Percentiles rank a stretch among this genome's conserved stretches.
phyloP scores from a whole-genome alignment of 2,888 invertebrate genomes.

The Scaptomyza tumidula region DNA sequence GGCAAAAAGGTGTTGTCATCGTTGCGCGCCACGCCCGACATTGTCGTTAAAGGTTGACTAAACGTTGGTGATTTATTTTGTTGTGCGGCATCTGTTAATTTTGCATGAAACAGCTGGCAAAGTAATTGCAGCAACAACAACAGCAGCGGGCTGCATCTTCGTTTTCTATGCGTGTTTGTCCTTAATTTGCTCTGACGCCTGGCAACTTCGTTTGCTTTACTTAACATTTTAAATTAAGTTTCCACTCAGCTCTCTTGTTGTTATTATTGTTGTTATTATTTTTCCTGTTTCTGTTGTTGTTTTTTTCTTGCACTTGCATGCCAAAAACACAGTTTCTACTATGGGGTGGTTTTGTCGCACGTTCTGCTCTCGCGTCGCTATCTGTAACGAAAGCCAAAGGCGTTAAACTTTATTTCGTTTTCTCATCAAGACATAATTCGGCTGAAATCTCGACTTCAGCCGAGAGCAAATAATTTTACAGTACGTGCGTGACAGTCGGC shows the following conservation, averaged over 20 bases:
- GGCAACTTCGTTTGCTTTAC: constrained; percentile 47
- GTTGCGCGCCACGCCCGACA: constrained; percentile 46
- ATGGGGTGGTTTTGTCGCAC: constrained; percentile 14
- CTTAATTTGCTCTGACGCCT: constrained; percentile 60
- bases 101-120: constrained; percentile 31
- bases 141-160: constrained; percentile 52
- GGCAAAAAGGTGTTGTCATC: constrained; percentile 80
- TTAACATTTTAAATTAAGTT: constrained; percentile 61
- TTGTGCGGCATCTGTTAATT: constrained; percentile 15
- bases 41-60: constrained; percentile 70
- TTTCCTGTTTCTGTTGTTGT: background rate
- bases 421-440: constrained; percentile 14
- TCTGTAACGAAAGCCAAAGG: constrained; percentile 52
- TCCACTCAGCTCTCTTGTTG: constrained; percentile 13
- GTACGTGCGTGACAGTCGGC: constrained; percentile 54
- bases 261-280: constrained; percentile 17
- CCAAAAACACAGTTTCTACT: constrained; percentile 48
- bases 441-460: constrained; percentile 17
- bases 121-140: constrained; percentile 31
- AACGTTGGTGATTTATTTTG: constrained; percentile 30
- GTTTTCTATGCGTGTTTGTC: constrained; percentile 71
- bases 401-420: constrained; percentile 30
- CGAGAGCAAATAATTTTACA: constrained; percentile 52
- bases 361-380: constrained; percentile 23
- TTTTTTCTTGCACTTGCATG: constrained; percentile 55